Conservation (phyloP, 2,888 invertebrate species). For the Noctua janthina region DNA sequence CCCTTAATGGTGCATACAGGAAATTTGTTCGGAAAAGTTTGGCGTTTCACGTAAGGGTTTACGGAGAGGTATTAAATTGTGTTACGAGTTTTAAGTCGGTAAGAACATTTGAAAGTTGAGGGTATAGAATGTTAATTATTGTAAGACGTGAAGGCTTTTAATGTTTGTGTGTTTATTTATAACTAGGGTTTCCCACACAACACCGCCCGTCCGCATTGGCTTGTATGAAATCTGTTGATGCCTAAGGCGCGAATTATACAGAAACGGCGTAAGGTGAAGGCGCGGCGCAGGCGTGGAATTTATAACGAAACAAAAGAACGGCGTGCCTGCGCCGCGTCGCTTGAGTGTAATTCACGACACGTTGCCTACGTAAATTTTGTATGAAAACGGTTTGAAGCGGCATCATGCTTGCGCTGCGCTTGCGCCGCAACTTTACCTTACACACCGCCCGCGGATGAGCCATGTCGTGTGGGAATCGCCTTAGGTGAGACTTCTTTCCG, state of each 20-base stretch:
- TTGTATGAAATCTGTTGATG: neutral
- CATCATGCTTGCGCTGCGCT: too few species aligned
- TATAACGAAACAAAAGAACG: too few species aligned
- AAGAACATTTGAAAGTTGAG: constrained; percentile 16
- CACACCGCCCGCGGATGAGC: neutral
- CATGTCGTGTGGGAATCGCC: neutral
- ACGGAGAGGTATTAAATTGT: constrained; percentile 28
- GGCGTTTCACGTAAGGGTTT: constrained; percentile 16
- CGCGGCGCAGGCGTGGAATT: too few species aligned
- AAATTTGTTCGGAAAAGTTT: constrained; percentile 48
- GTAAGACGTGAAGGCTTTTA: neutral
- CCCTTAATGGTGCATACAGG: constrained; percentile 28
- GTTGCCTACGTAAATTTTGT: too few species aligned
- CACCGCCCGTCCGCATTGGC: neutral
- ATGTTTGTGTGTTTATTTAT: neutral
- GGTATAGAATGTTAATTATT: constrained; percentile 8
- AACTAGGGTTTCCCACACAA: neutral
- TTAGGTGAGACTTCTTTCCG: neutral
- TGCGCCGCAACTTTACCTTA: too few species aligned
- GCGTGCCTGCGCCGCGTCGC: too few species aligned
- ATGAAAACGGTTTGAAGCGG: too few species aligned
- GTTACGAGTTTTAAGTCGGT: constrained; percentile 30
- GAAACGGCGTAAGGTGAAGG: too few species aligned
- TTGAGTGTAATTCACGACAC: too few species aligned
- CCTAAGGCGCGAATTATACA: too few species aligned